A percentile compares a stretch with the other conserved stretches of the same genome.
phyloP scores from a whole-genome alignment of 2,113 vertebrate species.

The Xenopus borealis region DNA sequence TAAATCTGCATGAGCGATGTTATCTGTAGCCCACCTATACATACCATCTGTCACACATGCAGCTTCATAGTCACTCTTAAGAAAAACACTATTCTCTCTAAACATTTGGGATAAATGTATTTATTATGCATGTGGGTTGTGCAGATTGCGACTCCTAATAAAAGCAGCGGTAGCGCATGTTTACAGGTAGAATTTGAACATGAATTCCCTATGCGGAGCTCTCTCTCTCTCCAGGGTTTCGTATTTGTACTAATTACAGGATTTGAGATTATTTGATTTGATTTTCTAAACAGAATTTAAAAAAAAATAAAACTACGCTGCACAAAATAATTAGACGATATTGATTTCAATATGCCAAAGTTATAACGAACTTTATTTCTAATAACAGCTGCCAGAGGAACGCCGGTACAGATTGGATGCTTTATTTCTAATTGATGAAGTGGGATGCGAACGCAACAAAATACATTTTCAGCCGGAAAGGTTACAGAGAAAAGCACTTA shows the following conservation, averaged over 20 bases:
- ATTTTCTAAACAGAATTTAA: conserved; percentile 12
- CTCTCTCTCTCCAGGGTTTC: neutral
- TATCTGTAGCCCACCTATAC: neutral
- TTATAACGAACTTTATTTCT: conserved; percentile 14
- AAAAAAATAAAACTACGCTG: neutral
- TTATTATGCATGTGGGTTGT: conserved; percentile 12
- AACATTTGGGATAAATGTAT: neutral
- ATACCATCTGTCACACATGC: conserved; percentile 2
- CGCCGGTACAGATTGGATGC: too few species aligned
- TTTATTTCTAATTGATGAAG: too few species aligned
- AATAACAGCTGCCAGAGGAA: neutral
- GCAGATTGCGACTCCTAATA: conserved; percentile 14
- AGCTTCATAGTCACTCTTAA: neutral
- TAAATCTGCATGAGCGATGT: too few species aligned
- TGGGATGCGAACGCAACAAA: too few species aligned
- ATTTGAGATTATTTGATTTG: conserved; percentile 2
- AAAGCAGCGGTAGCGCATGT: conserved; percentile 8
- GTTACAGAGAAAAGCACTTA: too few species aligned
- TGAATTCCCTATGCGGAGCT: neutral
- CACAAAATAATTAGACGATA: conserved; percentile 31
- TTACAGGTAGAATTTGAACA: conserved; percentile 7
- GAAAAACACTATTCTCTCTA: conserved; percentile 2
- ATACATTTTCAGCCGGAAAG: too few species aligned
- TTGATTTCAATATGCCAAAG: conserved; percentile 25
- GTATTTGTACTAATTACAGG: neutral